phyloP scores from a whole-genome alignment of 2,113 vertebrate genomes.

The Erythrolamprus reginae region DNA sequence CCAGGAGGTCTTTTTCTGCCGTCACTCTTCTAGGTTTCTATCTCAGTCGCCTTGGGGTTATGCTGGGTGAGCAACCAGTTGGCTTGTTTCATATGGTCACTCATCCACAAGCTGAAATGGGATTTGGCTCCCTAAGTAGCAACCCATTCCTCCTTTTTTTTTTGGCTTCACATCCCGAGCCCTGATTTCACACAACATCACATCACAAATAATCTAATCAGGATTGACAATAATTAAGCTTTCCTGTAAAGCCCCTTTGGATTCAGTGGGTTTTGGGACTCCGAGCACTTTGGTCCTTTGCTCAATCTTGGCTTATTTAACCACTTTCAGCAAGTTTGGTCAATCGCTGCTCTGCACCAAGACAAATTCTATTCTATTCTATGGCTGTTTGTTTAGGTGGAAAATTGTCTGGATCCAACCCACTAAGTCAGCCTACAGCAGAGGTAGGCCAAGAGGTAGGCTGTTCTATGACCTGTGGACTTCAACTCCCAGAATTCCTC shows the following conservation, averaged over 20 bases:
- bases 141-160: not conserved
- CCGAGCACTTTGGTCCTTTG: not conserved
- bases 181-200: not conserved
- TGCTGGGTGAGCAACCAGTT: not conserved
- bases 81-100: not conserved
- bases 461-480: too few species aligned
- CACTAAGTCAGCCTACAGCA: not conserved
- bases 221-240: not conserved
- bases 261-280: not conserved
- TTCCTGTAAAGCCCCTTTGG: not conserved
- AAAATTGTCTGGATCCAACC: not conserved
- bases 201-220: not conserved
- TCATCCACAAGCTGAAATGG: not conserved
- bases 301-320: not conserved
- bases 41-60: not conserved
- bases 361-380: too few species aligned
- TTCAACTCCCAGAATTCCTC: too few species aligned
- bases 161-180: not conserved
- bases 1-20: too few species aligned
- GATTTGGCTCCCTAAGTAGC: not conserved
- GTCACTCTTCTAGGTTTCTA: too few species aligned
- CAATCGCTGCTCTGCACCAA: not conserved
- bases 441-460: too few species aligned
- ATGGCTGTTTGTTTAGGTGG: not conserved
- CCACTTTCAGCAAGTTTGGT: not conserved